Evolutionary conservation across 2,888 invertebrate genomes (phyloP).

Genomic region (Macaria liturata): DNA sequence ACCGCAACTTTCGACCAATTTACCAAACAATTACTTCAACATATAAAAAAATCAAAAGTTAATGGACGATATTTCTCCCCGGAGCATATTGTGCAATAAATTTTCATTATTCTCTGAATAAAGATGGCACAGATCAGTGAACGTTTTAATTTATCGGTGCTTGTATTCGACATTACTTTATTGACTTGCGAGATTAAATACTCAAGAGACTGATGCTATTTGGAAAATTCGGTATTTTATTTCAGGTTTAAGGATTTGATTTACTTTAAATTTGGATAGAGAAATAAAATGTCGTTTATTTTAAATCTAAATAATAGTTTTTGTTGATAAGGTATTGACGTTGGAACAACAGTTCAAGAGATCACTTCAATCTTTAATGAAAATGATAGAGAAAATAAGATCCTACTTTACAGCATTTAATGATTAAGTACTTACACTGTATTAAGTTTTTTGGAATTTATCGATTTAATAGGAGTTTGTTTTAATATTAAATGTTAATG

Average conservation of each 20-base stretch:
- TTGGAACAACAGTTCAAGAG: no score
- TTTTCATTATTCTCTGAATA: conserved; percentile 20
- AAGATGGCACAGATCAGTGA: conserved; percentile 20
- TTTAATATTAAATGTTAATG: no score
- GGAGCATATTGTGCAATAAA: conserved; percentile 17
- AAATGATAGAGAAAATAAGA: no score
- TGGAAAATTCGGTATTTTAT: background rate
- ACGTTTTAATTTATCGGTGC: conserved; percentile 18
- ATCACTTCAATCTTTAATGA: no score
- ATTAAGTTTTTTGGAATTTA: no score
- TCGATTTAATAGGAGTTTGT: no score
- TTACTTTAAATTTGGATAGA: background rate
- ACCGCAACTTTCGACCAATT: background rate
- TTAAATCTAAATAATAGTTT: no score
- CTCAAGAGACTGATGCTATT: conserved; percentile 6
- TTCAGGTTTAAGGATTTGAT: background rate
- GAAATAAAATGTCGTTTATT: no score
- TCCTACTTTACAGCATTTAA: no score
- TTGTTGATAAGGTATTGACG: no score
- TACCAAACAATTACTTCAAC: conserved; percentile 10
- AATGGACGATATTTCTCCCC: conserved; percentile 16
- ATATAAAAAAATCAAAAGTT: conserved; percentile 6
- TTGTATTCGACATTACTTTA: conserved; percentile 13
- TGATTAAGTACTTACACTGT: no score
- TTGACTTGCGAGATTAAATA: conserved; percentile 13